These are phyloP conservation scores for Allolobophora icterica DNA, from an alignment of 2,888 invertebrate species.

Conservation along the genomic window DNA sequence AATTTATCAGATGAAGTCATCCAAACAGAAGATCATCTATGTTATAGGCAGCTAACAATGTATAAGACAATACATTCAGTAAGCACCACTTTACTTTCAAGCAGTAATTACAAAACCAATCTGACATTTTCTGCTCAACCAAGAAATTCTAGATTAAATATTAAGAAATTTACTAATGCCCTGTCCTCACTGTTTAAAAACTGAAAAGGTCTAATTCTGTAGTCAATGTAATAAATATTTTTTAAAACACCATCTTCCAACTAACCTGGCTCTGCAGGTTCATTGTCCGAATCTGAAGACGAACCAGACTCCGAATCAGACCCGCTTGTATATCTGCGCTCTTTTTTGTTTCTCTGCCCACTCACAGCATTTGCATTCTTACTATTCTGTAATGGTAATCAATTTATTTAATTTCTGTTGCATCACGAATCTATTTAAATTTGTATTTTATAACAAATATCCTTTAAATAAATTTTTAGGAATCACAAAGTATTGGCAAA, in stretches of 20 bases:
- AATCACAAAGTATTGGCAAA: background rate
- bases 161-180: too few relatives aligned
- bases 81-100: background rate
- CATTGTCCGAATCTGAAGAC: conserved; percentile 66
- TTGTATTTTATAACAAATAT: background rate
- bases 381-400: background rate
- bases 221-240: too few relatives aligned
- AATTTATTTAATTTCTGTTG: background rate
- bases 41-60: background rate
- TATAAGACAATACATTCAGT: background rate
- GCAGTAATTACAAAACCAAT: background rate
- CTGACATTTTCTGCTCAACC: too few relatives aligned
- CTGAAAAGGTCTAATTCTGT: too few relatives aligned
- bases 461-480: background rate
- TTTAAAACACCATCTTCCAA: background rate
- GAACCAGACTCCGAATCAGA: conserved; percentile 60
- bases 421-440: too few relatives aligned
- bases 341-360: background rate
- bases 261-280: conserved; percentile 57
- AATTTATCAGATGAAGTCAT: background rate
- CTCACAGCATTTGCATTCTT: background rate
- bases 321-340: conserved; percentile 54
- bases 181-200: too few relatives aligned
- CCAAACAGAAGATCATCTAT: background rate
- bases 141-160: too few relatives aligned